Percentiles rank a stretch among this genome's conserved stretches.
These are phyloP conservation scores for Neoseiulus cucumeris DNA, from an alignment of 1,140 invertebrate genomes.

Conservation along the genomic window DNA sequence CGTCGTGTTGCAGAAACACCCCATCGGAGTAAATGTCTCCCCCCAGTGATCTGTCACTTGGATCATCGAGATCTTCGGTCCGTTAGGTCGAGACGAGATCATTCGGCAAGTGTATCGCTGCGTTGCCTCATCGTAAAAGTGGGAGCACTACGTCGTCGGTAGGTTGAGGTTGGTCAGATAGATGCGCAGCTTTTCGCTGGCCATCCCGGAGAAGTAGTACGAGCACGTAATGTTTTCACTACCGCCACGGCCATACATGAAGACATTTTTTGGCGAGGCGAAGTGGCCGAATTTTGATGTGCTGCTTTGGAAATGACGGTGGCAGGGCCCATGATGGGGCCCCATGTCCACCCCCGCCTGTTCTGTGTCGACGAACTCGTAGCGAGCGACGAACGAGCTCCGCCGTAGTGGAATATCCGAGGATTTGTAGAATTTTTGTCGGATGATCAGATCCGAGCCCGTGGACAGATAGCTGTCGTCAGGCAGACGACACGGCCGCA, in stretches of 20 bases:
- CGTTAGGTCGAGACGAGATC: neutral
- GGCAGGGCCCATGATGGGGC: conserved; percentile 17
- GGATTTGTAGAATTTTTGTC: conserved; percentile 16
- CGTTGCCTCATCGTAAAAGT: conserved; percentile 13
- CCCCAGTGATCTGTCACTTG: conserved; percentile 29
- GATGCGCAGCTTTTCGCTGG: conserved; percentile 15
- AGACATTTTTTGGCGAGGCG: conserved; percentile 18
- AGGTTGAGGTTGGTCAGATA: conserved; percentile 7
- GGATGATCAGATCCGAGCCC: conserved; percentile 18
- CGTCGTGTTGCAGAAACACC: conserved; percentile 52
- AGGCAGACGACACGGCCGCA: conserved; percentile 20
- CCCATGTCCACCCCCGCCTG: conserved; percentile 6
- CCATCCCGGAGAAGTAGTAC: conserved; percentile 16
- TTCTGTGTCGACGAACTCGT: conserved; percentile 20
- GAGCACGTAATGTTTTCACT: conserved; percentile 17
- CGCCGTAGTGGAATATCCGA: conserved; percentile 15
- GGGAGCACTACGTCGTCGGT: neutral
- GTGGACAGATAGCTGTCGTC: conserved; percentile 20
- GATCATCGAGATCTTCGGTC: neutral
- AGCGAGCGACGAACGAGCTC: conserved; percentile 17
- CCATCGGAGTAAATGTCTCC: conserved; percentile 41
- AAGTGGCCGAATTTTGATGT: conserved; percentile 13
- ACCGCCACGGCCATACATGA: conserved; percentile 21
- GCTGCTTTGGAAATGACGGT: conserved; percentile 15
- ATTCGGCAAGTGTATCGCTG: conserved; percentile 15